Percentiles rank a stretch among this genome's conserved stretches.
Conservation (phyloP, 2,113 vertebrate genomes). For the Corvus moneduloides region DNA sequence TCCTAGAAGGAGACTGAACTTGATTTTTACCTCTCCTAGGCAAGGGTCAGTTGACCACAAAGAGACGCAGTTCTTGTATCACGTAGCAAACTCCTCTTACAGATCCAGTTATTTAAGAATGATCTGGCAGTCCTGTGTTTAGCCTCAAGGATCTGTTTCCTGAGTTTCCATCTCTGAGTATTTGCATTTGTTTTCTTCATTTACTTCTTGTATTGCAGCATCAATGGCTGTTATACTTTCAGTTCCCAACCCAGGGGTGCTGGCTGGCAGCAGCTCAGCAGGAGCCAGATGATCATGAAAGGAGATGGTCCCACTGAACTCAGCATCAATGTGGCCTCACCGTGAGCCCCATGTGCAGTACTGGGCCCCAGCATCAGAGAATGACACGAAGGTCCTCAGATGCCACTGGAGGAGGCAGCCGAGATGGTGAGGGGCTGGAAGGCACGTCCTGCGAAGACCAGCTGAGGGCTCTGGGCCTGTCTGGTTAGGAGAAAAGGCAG, state of each 20-base stretch:
- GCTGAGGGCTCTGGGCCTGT: background rate
- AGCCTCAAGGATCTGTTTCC: background rate
- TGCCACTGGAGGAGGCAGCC: accelerated
- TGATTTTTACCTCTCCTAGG: background rate
- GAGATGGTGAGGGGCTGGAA: background rate
- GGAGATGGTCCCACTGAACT: too few relatives aligned
- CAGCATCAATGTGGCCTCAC: accelerated
- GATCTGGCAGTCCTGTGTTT: background rate
- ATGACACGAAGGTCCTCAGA: background rate
- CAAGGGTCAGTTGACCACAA: background rate
- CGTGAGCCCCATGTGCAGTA: accelerated
- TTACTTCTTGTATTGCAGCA: background rate
- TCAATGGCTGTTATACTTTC: background rate
- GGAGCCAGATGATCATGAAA: background rate
- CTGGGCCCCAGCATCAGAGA: background rate
- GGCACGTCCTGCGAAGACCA: background rate
- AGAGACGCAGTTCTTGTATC: background rate
- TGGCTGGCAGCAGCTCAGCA: background rate
- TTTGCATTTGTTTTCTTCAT: background rate
- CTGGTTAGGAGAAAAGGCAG: background rate
- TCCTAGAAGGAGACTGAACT: background rate
- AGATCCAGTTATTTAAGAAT: background rate
- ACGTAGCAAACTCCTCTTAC: background rate
- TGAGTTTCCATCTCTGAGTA: background rate
- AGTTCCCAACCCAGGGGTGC: accelerated